These are phyloP conservation scores for Tinamus major DNA, from an alignment of 2,797 vertebrate genomes.

Conservation along the genomic window DNA sequence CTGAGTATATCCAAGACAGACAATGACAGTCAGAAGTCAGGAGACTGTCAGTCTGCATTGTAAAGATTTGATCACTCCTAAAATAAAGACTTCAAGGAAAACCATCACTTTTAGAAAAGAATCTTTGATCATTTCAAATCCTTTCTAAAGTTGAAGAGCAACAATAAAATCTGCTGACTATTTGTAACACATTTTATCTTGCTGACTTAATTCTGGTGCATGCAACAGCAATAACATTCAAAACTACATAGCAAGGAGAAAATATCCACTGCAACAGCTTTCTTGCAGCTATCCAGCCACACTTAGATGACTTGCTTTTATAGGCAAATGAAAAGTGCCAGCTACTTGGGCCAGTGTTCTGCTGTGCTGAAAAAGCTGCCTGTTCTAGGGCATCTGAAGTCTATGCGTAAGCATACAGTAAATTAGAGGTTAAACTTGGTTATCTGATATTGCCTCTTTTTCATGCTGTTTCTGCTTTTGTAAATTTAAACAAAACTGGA, in stretches of 20 bases:
- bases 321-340: background rate
- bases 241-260: background rate
- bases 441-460: background rate
- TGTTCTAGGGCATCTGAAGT: conserved; percentile 2
- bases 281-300: background rate
- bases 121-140: background rate
- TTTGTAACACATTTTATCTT: background rate
- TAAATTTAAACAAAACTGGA: background rate
- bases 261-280: background rate
- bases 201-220: background rate
- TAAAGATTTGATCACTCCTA: background rate
- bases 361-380: background rate
- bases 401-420: background rate
- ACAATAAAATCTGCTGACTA: background rate
- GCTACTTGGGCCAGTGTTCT: background rate
- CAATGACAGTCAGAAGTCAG: background rate
- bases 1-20: background rate
- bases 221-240: background rate
- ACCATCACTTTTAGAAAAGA: background rate
- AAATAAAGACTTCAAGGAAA: background rate
- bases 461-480: background rate
- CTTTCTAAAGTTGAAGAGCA: background rate
- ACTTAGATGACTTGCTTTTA: background rate
- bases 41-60: background rate
- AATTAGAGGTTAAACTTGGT: background rate